Evolutionary conservation across 1,140 invertebrate species (phyloP), one percentile per base, ranked within the genome.

Genomic region (Pseudachorutes palmiensis): DNA sequence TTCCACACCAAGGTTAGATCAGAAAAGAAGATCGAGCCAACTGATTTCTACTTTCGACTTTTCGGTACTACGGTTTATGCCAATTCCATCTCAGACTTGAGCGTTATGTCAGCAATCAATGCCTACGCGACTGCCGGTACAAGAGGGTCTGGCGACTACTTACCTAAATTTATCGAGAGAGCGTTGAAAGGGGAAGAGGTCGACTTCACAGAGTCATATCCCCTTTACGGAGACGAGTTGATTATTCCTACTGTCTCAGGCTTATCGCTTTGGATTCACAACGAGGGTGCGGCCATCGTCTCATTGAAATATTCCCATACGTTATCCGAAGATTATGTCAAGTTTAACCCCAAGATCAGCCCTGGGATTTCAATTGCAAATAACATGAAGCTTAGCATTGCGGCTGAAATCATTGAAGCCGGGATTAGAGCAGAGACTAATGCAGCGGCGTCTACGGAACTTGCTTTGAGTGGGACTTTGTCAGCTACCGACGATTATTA

Each of bases 201-300:
- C 1, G 69, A 77, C 59, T 32, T 55, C 57, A 72, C 36, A 48
- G 19, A 73, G 81, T 2, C 74, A 70, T 72, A 87, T 12, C 80
- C 90, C 2, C 88, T 94, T 76, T 73, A 93, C 28, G 90, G 93
- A 66, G 81, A 83, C 2, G 85, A 90, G 72, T 75, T 90, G 0
- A 79, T 85, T 1, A 89, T 92, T 75, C 91, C 91, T 12, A 93
- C 91, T 0, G 83, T 85, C 36, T 78, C 85, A 58, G 92, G 92
- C 77, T 79, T 91, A 19, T 85, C 90, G 0, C 75, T 94, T 1
- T 85, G 85, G 49, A 75, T 94, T 0, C 83, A 83, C 30, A 78
- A 87, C 0, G 83, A 87, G 71, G 90, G 87, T n/a, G 83, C 88
- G 0, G 81, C 86, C 24, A 87, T 85, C 0, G 79, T 86, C 28